These are phyloP conservation scores for Amyelois transitella DNA, from an alignment of 1,140 invertebrate genomes.

Conservation along the genomic window DNA sequence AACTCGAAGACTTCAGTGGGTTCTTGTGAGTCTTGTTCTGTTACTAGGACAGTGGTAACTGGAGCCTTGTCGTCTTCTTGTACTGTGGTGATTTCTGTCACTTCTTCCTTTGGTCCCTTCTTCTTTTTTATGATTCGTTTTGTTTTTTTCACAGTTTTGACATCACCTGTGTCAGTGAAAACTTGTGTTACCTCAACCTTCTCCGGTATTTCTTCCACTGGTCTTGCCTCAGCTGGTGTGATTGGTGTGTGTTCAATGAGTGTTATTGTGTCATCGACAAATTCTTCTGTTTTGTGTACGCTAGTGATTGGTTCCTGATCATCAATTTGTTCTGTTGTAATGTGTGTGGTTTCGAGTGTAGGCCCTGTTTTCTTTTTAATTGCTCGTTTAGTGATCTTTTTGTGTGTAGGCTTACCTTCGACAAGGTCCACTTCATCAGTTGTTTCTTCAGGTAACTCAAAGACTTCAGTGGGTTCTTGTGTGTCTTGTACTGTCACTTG, in stretches of 20 bases:
- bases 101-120: slow-evolving; percentile 41
- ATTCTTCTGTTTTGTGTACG: slow-evolving; percentile 12
- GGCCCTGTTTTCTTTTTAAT: slow-evolving; percentile 14
- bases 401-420: slow-evolving; percentile 33
- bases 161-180: slow-evolving; percentile 37
- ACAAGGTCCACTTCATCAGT: slow-evolving; percentile 27
- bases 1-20: slow-evolving; percentile 11
- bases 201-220: slow-evolving; percentile 28
- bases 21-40: slow-evolving; percentile 13
- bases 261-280: slow-evolving; percentile 17
- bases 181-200: slow-evolving; percentile 46
- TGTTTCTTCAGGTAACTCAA: slow-evolving; percentile 16
- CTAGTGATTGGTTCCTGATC: slow-evolving; percentile 20
- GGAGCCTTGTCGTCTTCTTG: slow-evolving; percentile 48
- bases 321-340: slow-evolving; percentile 18
- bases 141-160: slow-evolving; percentile 59
- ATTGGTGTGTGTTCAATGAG: slow-evolving; percentile 9
- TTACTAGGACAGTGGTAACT: neutral
- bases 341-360: slow-evolving; percentile 22
- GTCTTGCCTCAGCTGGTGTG: slow-evolving; percentile 32
- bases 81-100: slow-evolving; percentile 55
- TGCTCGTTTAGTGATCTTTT: slow-evolving; percentile 8
- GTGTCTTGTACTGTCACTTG: no score
- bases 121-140: slow-evolving; percentile 59
- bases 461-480: neutral